phyloP scores from a whole-genome alignment of 2,113 vertebrate species.

The Xenopus laevis region DNA sequence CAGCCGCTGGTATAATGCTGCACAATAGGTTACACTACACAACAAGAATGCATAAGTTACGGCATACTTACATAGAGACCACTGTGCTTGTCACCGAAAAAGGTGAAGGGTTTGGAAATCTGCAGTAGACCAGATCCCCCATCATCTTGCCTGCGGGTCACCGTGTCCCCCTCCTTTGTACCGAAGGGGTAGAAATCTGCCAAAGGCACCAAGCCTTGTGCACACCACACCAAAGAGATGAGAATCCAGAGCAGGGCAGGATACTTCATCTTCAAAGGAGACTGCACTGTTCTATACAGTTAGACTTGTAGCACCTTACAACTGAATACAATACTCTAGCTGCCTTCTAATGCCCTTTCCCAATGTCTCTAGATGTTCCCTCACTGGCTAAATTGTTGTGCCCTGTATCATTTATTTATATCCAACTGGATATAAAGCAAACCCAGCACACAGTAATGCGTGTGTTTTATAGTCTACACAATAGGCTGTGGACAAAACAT shows the following conservation, averaged over 20 bases:
- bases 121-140: constrained; percentile 89
- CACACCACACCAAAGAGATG: constrained; percentile 38
- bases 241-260: constrained; percentile 42
- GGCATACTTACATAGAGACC: constrained; percentile 90
- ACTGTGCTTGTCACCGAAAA: constrained; percentile 87
- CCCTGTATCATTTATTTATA: too few relatives aligned
- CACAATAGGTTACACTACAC: too few relatives aligned
- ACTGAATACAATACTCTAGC: neutral
- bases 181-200: constrained; percentile 91
- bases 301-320: too few relatives aligned
- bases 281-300: constrained; percentile 25
- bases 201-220: constrained; percentile 70
- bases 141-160: constrained; percentile 86
- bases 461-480: too few relatives aligned
- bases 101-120: constrained; percentile 85
- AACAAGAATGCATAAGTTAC: too few relatives aligned
- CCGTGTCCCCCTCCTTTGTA: constrained; percentile 62
- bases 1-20: too few relatives aligned
- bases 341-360: too few relatives aligned
- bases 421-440: too few relatives aligned
- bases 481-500: too few relatives aligned
- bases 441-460: too few relatives aligned
- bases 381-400: too few relatives aligned
- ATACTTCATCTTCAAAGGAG: constrained; percentile 53
- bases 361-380: too few relatives aligned